Evolutionary conservation across 1,140 invertebrate species (phyloP).

Genomic region (Caenorhabditis brenneri): DNA sequence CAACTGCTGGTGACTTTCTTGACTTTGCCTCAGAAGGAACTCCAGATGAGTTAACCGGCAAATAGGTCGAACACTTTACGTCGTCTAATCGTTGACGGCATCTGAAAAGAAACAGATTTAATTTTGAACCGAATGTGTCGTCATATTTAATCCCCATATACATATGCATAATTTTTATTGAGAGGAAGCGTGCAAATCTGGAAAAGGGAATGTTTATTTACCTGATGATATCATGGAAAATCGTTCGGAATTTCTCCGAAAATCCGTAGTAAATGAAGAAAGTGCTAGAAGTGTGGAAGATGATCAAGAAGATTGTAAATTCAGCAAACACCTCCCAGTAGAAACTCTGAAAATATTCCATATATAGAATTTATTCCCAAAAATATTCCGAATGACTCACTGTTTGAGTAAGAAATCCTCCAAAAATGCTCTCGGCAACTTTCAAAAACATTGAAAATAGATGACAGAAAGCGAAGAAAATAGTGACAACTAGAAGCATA

Average conservation of each 20-base stretch:
- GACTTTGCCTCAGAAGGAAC: background rate
- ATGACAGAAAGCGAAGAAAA: constrained; percentile 32
- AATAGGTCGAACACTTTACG: constrained; percentile 15
- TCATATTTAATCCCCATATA: background rate
- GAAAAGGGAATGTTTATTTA: background rate
- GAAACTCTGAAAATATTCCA: background rate
- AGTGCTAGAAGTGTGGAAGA: constrained; percentile 18
- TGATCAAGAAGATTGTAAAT: constrained; percentile 23
- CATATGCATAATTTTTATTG: background rate
- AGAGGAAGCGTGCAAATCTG: background rate
- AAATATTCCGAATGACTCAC: background rate
- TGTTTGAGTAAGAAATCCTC: constrained; percentile 27
- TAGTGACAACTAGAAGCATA: background rate
- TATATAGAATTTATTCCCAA: no score
- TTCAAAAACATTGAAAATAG: constrained; percentile 37
- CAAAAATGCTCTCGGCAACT: constrained; percentile 21
- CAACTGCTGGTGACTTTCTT: background rate
- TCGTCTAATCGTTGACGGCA: constrained; percentile 20
- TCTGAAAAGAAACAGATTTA: background rate
- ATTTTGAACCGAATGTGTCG: background rate
- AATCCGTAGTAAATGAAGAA: constrained; percentile 40
- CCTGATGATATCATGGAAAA: constrained; percentile 37
- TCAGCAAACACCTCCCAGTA: constrained; percentile 32
- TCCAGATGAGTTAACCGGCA: constrained; percentile 29
- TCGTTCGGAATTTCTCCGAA: constrained; percentile 28